Conservation (phyloP, 2,888 invertebrate genomes). For the Trichogramma dendrolimi region DNA sequence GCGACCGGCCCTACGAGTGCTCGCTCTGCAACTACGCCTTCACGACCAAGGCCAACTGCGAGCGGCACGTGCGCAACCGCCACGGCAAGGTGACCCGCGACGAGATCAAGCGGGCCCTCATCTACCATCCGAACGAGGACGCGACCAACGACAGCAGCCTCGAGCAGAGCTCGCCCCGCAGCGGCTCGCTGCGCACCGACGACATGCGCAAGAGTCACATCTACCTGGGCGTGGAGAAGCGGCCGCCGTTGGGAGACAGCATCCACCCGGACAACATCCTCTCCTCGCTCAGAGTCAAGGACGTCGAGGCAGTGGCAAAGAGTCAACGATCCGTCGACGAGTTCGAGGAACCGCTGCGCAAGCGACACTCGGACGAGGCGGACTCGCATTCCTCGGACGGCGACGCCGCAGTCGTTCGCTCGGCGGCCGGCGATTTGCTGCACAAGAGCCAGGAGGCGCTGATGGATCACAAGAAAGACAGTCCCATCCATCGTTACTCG, state of each 20-base stretch:
- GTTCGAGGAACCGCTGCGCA: conserved; percentile 33
- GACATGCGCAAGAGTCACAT: conserved; percentile 43
- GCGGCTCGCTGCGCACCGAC: conserved; percentile 33
- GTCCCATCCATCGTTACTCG: not conserved
- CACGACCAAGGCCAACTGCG: conserved; percentile 96
- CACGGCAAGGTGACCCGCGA: conserved; percentile 82
- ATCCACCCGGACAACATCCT: conserved; percentile 25
- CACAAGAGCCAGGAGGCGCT: conserved; percentile 48
- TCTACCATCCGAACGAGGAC: conserved; percentile 82
- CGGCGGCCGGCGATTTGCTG: conserved; percentile 40
- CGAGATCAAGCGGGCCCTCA: conserved; percentile 83
- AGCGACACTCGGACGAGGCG: conserved; percentile 50
- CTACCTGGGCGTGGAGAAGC: conserved; percentile 38
- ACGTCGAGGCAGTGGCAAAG: not conserved
- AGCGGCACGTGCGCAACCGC: conserved; percentile 86
- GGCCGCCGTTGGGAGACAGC: not conserved
- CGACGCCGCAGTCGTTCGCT: conserved; percentile 47
- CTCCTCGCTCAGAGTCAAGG: conserved; percentile 26
- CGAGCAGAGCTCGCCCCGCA: conserved; percentile 31
- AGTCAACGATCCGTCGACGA: conserved; percentile 30
- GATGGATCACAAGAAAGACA: conserved; percentile 40
- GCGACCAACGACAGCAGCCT: conserved; percentile 68
- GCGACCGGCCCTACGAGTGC: conserved; percentile 92
- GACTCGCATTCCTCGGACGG: conserved; percentile 44
- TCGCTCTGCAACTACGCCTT: conserved; percentile 94